Percentiles rank a stretch among this genome's conserved stretches.
Evolutionary conservation across 64 coral and sea anemone genomes (phyloP).

Genomic region (Orbicella faveolata): DNA sequence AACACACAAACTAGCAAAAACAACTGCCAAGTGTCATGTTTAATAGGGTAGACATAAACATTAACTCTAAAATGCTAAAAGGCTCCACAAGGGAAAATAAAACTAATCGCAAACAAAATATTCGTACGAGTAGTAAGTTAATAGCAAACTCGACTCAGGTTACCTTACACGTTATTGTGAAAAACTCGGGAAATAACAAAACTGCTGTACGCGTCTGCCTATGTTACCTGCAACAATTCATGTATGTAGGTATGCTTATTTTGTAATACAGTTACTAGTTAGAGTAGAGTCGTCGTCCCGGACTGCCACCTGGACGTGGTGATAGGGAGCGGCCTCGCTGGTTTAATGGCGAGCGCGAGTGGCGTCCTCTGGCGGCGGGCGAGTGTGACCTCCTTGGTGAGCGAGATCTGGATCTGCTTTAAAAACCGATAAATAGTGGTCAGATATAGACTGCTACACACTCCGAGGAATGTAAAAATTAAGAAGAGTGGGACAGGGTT

Average conservation of each 20-base stretch:
- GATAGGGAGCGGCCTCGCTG: slow-evolving; percentile 45
- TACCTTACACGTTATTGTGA: not conserved
- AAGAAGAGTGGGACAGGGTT: too few relatives aligned
- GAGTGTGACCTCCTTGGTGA: slow-evolving; percentile 64
- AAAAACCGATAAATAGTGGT: not conserved
- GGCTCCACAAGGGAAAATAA: not conserved
- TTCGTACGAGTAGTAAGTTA: too few relatives aligned
- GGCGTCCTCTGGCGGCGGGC: slow-evolving; percentile 30
- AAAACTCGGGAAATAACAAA: too few relatives aligned
- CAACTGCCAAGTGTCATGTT: too few relatives aligned
- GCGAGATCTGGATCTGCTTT: slow-evolving; percentile 69
- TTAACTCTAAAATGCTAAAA: slow-evolving; percentile 24
- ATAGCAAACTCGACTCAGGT: not conserved
- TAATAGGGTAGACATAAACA: too few relatives aligned
- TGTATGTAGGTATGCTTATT: not conserved
- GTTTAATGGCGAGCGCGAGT: slow-evolving; percentile 36
- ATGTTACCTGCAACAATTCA: not conserved
- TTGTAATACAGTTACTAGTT: not conserved
- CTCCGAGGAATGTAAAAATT: too few relatives aligned
- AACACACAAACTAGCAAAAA: too few relatives aligned
- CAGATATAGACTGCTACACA: not conserved
- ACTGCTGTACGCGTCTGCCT: too few relatives aligned
- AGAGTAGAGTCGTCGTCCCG: slow-evolving; percentile 30
- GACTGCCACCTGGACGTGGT: slow-evolving; percentile 45
- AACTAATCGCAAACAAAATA: not conserved